Percentiles rank a stretch among this genome's conserved stretches.
Conservation (phyloP, 2,888 invertebrate genomes). For the Trachelus tabidus region DNA sequence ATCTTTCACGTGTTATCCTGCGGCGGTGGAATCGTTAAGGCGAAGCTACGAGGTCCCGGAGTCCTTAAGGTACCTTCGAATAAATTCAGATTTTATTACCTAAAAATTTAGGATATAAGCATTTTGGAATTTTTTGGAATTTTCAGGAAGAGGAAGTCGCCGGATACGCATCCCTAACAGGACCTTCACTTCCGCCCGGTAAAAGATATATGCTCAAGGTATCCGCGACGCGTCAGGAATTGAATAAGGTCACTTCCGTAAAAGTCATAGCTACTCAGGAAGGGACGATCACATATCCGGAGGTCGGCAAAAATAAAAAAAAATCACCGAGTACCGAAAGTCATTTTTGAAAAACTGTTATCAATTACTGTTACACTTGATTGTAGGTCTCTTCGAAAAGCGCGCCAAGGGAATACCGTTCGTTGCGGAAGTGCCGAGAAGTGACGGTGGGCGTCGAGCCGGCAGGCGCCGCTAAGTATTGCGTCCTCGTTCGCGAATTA, state of each 20-base stretch:
- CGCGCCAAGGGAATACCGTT: conserved; percentile 49
- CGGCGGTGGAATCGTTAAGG: conserved; percentile 55
- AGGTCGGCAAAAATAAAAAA: conserved; percentile 35
- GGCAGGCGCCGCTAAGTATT: conserved; percentile 55
- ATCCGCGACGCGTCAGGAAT: conserved; percentile 54
- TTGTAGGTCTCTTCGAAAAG: conserved; percentile 49
- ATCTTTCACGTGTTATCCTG: conserved; percentile 60
- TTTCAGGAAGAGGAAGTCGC: conserved; percentile 55
- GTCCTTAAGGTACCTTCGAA: conserved; percentile 44
- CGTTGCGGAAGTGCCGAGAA: conserved; percentile 50
- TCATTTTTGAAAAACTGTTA: background rate
- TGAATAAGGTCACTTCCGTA: conserved; percentile 53
- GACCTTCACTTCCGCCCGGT: conserved; percentile 55
- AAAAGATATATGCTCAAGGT: conserved; percentile 60
- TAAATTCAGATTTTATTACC: background rate
- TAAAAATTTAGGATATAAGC: background rate
- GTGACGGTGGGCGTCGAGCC: conserved; percentile 57
- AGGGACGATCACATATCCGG: conserved; percentile 47
- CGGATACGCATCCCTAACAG: conserved; percentile 53
- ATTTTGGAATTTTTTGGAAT: background rate
- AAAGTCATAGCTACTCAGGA: conserved; percentile 59
- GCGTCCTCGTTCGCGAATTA: conserved; percentile 52
- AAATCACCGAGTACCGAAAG: background rate
- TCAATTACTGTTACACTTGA: background rate
- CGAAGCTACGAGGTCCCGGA: conserved; percentile 56